Conservation (phyloP, 2,888 invertebrate species). For the Leucophenga maculata region DNA sequence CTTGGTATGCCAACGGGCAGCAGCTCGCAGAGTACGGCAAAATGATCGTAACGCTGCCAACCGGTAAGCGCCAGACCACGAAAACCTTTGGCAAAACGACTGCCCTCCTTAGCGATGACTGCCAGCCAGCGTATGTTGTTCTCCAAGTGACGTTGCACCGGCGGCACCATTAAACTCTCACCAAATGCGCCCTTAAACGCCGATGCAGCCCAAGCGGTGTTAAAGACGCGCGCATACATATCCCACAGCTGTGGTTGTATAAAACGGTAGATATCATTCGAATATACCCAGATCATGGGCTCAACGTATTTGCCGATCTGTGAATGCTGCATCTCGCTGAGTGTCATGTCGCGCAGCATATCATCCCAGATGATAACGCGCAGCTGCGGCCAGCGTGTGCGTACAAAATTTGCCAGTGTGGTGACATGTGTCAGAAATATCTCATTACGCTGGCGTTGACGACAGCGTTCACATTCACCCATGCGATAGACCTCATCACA, state of each 20-base stretch:
- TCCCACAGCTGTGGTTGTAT: conserved; percentile 77
- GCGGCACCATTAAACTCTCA: conserved; percentile 79
- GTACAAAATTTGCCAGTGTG: conserved; percentile 76
- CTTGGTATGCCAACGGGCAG: conserved; percentile 79
- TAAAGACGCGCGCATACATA: conserved; percentile 79
- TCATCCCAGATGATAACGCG: conserved; percentile 86
- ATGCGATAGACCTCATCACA: conserved; percentile 83
- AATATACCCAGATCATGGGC: conserved; percentile 88
- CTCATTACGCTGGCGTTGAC: conserved; percentile 72
- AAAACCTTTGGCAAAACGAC: conserved; percentile 71
- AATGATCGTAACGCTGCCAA: conserved; percentile 78
- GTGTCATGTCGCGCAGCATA: conserved; percentile 80
- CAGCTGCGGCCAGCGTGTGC: conserved; percentile 75
- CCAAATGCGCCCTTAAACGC: conserved; percentile 86
- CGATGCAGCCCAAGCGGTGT: conserved; percentile 81
- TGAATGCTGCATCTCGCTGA: conserved; percentile 76
- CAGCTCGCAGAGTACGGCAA: conserved; percentile 79
- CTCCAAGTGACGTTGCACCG: conserved; percentile 79
- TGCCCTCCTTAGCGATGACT: conserved; percentile 77
- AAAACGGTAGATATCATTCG: conserved; percentile 79
- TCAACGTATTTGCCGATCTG: conserved; percentile 79
- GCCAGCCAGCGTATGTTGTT: conserved; percentile 82
- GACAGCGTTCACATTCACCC: conserved; percentile 79
- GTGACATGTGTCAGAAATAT: conserved; percentile 79
- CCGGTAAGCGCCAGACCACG: conserved; percentile 70